A percentile compares a stretch with the other conserved stretches of the same genome.
These are phyloP conservation scores for Charaxes varanes DNA, from an alignment of 1,140 invertebrate genomes.

Conservation along the genomic window DNA sequence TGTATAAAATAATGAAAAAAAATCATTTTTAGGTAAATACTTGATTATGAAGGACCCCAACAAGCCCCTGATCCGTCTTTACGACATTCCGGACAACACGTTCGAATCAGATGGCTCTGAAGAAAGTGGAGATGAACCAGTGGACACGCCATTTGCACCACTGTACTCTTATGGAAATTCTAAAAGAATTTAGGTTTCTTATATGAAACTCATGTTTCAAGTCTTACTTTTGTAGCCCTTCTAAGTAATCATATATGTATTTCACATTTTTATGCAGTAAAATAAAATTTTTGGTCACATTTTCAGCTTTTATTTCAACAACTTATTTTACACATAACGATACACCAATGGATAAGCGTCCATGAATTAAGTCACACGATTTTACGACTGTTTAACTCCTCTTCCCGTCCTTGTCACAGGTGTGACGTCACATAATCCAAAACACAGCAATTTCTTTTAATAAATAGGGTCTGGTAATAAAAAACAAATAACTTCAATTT, in stretches of 20 bases:
- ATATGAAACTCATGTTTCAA: not conserved
- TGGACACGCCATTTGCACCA: conserved; percentile 75
- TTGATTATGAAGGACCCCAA: conserved; percentile 99
- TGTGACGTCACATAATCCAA: too few relatives aligned
- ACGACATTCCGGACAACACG: conserved; percentile 98
- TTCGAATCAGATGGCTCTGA: conserved; percentile 98
- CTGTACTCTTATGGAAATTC: conserved; percentile 66
- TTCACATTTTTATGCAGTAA: conserved; percentile 50
- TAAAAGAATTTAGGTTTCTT: conserved; percentile 54
- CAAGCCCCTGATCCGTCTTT: conserved; percentile 96
- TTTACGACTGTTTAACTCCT: too few relatives aligned
- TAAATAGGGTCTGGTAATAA: too few relatives aligned
- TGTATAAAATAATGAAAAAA: too few relatives aligned
- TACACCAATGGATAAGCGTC: too few relatives aligned
- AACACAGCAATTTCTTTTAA: too few relatives aligned
- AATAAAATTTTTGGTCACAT: conserved; percentile 60
- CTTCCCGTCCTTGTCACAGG: too few relatives aligned
- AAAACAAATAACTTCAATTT: too few relatives aligned
- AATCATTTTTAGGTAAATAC: conserved; percentile 81
- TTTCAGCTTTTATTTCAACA: conserved; percentile 30
- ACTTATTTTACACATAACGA: too few relatives aligned
- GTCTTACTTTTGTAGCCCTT: conserved; percentile 8
- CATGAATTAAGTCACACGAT: too few relatives aligned
- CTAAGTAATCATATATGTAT: conserved; percentile 39
- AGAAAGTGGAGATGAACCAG: conserved; percentile 88